Evolutionary conservation across 92 coral and sea anemone species (phyloP), one percentile per base, ranked within the genome.

Genomic region (Nematostella vectensis): DNA sequence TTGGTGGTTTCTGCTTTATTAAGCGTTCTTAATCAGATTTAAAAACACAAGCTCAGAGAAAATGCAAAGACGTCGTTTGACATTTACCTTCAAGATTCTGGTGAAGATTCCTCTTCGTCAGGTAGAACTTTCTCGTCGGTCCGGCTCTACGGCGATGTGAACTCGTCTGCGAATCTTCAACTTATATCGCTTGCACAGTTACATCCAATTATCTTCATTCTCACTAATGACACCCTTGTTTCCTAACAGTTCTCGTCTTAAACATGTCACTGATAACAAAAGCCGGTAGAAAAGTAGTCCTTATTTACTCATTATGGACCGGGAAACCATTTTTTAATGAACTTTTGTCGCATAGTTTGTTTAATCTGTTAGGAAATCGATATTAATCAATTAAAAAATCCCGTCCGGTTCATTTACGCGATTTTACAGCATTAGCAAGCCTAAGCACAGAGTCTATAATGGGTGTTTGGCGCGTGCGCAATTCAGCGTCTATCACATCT

Each of bases 201-300:
- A 8, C 42, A 38, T 23, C 61, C 58, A 64, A 64, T 64, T 64
- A 64, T 50, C 45, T 50, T 29, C 28, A 64, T 64, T 64, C n/a
- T 31, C 44, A 8, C 40, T 36, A 48, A 30, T 44, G 51, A 11
- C 16, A 33, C 13, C 57, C 48, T 64, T 38, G 52, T 39, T 64
- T 39, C 23, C 69, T n/a, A 62, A 61, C 31, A 12, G 69, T 58
- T 16, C 50, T 39, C 27, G 57, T 16, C 58, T 31, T 31, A 19
- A 49, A 62, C 47, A 42, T 64, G 70, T 64, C 61, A 51, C 42
- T 36, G 42, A 36, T 15, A 36, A 8, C 8, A 36, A 8, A 36
- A 15, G 42, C 42, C 15, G 42, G 9, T 36, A 8, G 42, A 36
- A 8, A 15, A 8, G 42, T 8, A 15, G 15, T 36, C 42, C 42